Percentiles rank a stretch among this genome's conserved stretches.
These are phyloP conservation scores for Telenomus remus DNA, from an alignment of 1,140 invertebrate genomes.

Conservation along the genomic window DNA sequence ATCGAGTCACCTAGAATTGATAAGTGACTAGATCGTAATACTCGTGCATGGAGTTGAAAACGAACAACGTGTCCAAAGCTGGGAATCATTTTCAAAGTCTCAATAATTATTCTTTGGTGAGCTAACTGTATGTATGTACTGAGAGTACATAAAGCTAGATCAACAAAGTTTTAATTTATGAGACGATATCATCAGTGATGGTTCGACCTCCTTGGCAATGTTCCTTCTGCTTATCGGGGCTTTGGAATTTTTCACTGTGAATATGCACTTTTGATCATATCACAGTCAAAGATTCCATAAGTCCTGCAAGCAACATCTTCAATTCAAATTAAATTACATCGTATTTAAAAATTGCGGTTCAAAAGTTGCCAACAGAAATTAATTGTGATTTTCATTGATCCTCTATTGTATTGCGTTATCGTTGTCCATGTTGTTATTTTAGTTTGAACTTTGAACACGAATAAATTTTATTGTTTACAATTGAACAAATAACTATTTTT, in stretches of 20 bases:
- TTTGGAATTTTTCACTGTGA: constrained; percentile 75
- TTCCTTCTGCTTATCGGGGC: constrained; percentile 14
- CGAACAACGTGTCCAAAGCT: neutral
- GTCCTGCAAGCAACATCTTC: constrained; percentile 60
- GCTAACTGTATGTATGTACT: constrained; percentile 77
- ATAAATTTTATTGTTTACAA: too few species aligned
- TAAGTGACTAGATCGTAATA: constrained; percentile 77
- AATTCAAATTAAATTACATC: neutral
- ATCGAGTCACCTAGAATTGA: constrained; percentile 63
- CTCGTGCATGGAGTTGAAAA: constrained; percentile 62
- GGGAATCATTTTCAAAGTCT: constrained; percentile 16
- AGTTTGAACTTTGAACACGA: too few species aligned
- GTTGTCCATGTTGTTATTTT: too few species aligned
- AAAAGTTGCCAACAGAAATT: neutral
- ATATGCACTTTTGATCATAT: constrained; percentile 73
- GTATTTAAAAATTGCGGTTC: neutral
- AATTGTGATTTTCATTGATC: too few species aligned
- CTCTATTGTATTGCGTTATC: too few species aligned
- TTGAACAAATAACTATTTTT: too few species aligned
- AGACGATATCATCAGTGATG: constrained; percentile 58
- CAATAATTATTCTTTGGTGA: constrained; percentile 78
- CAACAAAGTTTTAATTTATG: constrained; percentile 75
- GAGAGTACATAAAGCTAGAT: constrained; percentile 79
- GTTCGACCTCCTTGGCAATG: too few species aligned
- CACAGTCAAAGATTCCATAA: constrained; percentile 78